Evolutionary conservation across 2,888 invertebrate genomes (phyloP).

Genomic region (Epirrhoe tristata): DNA sequence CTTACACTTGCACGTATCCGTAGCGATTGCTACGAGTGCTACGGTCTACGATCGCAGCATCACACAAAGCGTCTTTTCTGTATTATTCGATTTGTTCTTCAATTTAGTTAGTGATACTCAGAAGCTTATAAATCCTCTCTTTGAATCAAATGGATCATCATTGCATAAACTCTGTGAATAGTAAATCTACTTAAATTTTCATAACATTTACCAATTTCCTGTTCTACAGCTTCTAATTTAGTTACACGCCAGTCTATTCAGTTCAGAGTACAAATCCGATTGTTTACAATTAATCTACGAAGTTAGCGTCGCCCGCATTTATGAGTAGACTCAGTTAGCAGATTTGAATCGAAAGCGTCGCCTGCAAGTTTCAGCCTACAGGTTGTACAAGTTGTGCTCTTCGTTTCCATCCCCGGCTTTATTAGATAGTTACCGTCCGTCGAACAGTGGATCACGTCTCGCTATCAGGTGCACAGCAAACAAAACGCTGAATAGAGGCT

Average conservation of each 20-base stretch:
- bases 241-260: slow-evolving; percentile 39
- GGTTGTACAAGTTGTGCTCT: slow-evolving; percentile 56
- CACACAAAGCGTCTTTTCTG: background rate
- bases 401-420: slow-evolving; percentile 67
- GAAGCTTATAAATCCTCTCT: slow-evolving; percentile 4
- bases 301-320: slow-evolving; percentile 50
- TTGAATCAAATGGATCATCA: background rate
- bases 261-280: slow-evolving; percentile 44
- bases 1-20: background rate
- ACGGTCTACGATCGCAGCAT: slow-evolving; percentile 13
- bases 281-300: slow-evolving; percentile 50
- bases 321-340: slow-evolving; percentile 63
- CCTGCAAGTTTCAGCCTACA: slow-evolving; percentile 50
- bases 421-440: slow-evolving; percentile 70
- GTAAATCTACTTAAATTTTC: slow-evolving; percentile 14
- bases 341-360: slow-evolving; percentile 59
- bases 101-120: background rate
- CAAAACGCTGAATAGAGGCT: slow-evolving; percentile 81
- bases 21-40: slow-evolving; percentile 23
- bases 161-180: slow-evolving; percentile 5
- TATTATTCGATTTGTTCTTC: background rate
- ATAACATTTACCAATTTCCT: slow-evolving; percentile 24
- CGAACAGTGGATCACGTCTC: slow-evolving; percentile 72
- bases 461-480: slow-evolving; percentile 81
- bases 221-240: slow-evolving; percentile 26